Base-by-base conservation (phyloP, 2,888 invertebrate genomes). In the Eilema caniola region DNA sequence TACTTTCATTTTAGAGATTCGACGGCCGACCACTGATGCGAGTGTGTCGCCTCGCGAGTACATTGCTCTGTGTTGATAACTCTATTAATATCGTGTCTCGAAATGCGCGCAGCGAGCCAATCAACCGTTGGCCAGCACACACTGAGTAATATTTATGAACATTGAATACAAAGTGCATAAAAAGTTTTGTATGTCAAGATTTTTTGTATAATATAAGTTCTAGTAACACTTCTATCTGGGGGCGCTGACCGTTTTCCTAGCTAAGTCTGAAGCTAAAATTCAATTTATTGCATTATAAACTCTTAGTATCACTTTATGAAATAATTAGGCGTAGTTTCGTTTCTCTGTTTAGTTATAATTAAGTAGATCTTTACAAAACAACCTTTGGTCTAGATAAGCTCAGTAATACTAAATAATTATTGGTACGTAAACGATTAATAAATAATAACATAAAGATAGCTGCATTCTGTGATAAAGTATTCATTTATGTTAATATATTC, bases 61-160 rank as follows among this genome's bases (percentile, higher is more conserved):
- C 92, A 87, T 91, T 93, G 92, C 91, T 92, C 93, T 86, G 84
- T 74, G 81, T 87, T 93, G 93, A 94, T 94, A 93, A 93, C 85
- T 92, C 91, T 93, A 92, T 90, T 90, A 91, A 90, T 93, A 92
- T 87, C 86, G 85, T 86, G 87, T 89, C 88, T 89, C 89, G 86
- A 86, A 88, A 86, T 84, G 84, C 77, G 82, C 76, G 81, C 76
- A 83, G 79, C 81, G 83, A 83, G 81, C 89, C 90, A 91, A 91
- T 92, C 85, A 82, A 70, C 71, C 75, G 75, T 77, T 68, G 74
- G 70, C 66, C 68, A 57, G 63, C 64, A 77, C 87, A 81, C 86
- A 85, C 72, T 88, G 87, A 65, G 74, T 68, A 37, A 23, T 61
- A n/a, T 57, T 31, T 72, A 59, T 61, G 24, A 33, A 14, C 16